These are phyloP conservation scores for Drosophila birchii DNA, from an alignment of 2,888 invertebrate species.

Conservation along the genomic window DNA sequence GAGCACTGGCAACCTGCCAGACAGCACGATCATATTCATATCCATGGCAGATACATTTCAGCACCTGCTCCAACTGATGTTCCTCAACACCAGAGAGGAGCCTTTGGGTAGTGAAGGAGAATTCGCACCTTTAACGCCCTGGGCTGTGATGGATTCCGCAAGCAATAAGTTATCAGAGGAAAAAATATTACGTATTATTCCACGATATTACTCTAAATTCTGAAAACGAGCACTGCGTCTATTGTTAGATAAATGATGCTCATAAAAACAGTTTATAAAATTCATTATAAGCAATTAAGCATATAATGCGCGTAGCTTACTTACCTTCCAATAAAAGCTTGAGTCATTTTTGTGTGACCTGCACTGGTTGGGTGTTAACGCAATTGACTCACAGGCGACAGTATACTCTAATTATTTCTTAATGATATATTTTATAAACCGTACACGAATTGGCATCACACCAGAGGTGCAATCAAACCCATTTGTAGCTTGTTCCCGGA, in stretches of 20 bases:
- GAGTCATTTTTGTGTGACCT: slow-evolving; percentile 8
- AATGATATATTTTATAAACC: slow-evolving; percentile 7
- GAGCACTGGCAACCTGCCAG: slow-evolving; percentile 40
- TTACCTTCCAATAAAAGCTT: neutral
- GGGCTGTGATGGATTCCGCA: neutral
- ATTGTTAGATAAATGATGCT: neutral
- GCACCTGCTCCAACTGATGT: slow-evolving; percentile 27
- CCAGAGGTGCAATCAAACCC: slow-evolving; percentile 15
- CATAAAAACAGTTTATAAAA: neutral
- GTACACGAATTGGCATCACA: slow-evolving; percentile 1
- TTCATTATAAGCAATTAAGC: neutral
- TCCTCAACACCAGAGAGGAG: neutral
- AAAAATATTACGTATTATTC: neutral
- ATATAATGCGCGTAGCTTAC: slow-evolving; percentile 3
- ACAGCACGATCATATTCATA: slow-evolving; percentile 33
- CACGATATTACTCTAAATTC: neutral
- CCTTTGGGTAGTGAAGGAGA: neutral
- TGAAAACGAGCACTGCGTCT: neutral
- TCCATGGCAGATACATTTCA: slow-evolving; percentile 45
- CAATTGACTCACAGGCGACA: slow-evolving; percentile 5
- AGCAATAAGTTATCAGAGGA: neutral
- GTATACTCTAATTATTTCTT: slow-evolving; percentile 10
- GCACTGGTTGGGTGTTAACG: neutral
- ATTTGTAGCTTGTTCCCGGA: slow-evolving; percentile 15
- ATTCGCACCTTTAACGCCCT: neutral